Evolutionary conservation across 2,797 vertebrate species (phyloP).

Genomic region (Pseudochirops cupreus): DNA sequence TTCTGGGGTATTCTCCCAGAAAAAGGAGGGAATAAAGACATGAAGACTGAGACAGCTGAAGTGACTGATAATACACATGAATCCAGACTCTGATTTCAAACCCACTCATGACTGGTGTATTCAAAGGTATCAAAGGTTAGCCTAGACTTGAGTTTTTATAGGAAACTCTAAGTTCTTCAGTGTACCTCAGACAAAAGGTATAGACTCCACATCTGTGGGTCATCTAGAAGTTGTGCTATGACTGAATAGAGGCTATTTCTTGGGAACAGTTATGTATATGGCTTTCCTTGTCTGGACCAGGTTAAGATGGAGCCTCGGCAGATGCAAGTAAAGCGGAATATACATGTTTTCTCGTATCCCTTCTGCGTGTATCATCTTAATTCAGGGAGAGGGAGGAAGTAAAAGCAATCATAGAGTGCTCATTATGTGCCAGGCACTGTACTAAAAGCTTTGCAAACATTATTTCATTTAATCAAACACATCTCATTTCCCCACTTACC

Average conservation of each 20-base stretch:
- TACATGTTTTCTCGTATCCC: background rate
- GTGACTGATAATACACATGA: background rate
- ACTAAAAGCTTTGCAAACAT: background rate
- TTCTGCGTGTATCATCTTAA: background rate
- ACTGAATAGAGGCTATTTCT: background rate
- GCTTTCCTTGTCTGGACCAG: background rate
- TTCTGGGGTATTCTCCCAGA: background rate
- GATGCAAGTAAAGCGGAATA: background rate
- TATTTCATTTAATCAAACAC: constrained; percentile 19
- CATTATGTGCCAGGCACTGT: background rate
- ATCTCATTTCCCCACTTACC: constrained; percentile 73
- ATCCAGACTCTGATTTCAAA: background rate
- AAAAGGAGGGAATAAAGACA: background rate
- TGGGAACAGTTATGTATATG: background rate
- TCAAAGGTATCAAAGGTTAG: background rate
- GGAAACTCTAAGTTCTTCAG: background rate
- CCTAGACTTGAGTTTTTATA: background rate
- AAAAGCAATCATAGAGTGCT: background rate
- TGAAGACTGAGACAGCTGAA: background rate
- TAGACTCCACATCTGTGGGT: background rate
- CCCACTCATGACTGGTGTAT: background rate
- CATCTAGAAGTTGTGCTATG: background rate
- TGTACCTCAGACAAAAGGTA: background rate
- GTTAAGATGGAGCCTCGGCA: background rate
- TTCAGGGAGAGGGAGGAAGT: background rate